Evolutionary conservation across 2,797 vertebrate species (phyloP).

Genomic region (Perodicticus potto): DNA sequence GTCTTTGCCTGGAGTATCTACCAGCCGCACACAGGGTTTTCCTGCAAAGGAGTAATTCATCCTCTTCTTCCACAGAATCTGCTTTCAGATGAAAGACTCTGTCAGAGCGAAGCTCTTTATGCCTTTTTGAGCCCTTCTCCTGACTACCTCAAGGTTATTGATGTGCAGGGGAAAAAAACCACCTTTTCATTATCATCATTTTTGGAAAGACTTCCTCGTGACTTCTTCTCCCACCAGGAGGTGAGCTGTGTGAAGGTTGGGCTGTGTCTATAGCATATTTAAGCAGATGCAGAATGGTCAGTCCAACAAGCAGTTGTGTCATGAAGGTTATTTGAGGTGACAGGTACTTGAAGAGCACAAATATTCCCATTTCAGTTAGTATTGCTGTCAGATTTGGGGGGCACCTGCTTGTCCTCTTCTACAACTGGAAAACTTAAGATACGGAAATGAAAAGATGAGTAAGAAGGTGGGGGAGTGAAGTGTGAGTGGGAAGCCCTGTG

Average conservation of each 20-base stretch:
- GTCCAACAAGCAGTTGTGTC: no score
- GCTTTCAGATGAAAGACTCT: conserved; percentile 96
- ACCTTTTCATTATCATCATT: conserved; percentile 97
- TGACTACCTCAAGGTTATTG: conserved; percentile 96
- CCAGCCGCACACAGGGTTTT: fast-evolving
- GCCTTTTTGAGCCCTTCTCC: conserved; percentile 98
- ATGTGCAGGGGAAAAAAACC: conserved; percentile 95
- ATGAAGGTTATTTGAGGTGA: background rate
- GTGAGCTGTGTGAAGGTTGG: conserved; percentile 84
- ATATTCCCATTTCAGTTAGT: background rate
- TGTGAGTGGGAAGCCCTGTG: background rate
- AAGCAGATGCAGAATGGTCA: background rate
- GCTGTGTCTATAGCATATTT: background rate
- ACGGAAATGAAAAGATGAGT: background rate
- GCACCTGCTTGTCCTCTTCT: background rate
- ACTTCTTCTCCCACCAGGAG: conserved; percentile 98
- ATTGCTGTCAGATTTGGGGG: background rate
- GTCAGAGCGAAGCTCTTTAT: conserved; percentile 98
- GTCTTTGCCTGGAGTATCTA: background rate
- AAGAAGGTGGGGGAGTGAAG: background rate
- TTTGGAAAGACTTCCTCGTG: conserved; percentile 96
- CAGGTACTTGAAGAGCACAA: background rate
- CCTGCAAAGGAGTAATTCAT: background rate
- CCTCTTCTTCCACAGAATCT: conserved; percentile 88
- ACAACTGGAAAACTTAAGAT: background rate